Base-by-base conservation (phyloP, 2,113 vertebrate genomes). In the Camarhynchus parvulus region DNA sequence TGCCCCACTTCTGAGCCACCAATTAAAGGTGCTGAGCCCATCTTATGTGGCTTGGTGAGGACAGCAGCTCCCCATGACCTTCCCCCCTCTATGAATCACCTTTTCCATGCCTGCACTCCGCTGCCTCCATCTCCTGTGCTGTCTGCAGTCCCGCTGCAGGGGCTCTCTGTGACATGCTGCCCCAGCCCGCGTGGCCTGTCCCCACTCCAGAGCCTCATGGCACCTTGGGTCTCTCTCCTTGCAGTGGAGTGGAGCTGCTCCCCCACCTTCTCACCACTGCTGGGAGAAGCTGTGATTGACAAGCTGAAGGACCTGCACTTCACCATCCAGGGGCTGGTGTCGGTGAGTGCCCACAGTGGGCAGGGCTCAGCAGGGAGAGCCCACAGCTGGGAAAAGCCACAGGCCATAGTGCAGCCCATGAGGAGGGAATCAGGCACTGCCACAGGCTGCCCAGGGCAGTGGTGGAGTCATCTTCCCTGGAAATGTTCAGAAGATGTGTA, bases 171-270 rank as follows among this genome's bases (percentile, higher is more conserved):
- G 2, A 8, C 6, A 1, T 0, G 2, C 44, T 52, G 58, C 30
- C 49, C 52, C 44, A 68, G 70, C 67, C 55, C 44, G 39, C 56
- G 81, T n/a, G 72, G 49, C 70, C 74, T 31, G 33, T 66, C 46
- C 58, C 69, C 3, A 6, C 20, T 37, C 20, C 8, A 3, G 37
- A 49, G 31, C 44, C 76, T 35, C 2, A 5, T 2, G 2, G 42
- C 76, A 81, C 58, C 35, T 53, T 22, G 44, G 35, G 47, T 96
- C 69, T 97, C 81, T 95, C 77, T 95, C 37, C 27, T 80, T 97
- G 33, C 97, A 99, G 99, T 99, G 96, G 98, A 98, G 72, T 99
- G 99, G 99, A 99, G 99, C 96, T 94, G 81, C 30, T 97, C 95
- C 28, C 97, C 98, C 4, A 98, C 97, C 22, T 98, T 99, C 96